Evolutionary conservation across 2,888 invertebrate genomes (phyloP).

Genomic region (Keiferia lycopersicella): DNA sequence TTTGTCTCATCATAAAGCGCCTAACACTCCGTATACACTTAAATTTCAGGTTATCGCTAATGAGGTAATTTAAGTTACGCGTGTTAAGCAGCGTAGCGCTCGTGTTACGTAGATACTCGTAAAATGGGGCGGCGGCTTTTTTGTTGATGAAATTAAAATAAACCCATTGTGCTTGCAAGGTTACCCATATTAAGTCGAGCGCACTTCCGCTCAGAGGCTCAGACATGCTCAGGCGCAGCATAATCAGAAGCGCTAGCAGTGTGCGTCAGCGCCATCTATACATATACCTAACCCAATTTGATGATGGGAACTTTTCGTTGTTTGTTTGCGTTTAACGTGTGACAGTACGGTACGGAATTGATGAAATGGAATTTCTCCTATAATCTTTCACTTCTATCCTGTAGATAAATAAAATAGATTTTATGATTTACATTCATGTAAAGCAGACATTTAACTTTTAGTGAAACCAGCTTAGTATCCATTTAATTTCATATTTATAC

Average conservation of each 20-base stretch:
- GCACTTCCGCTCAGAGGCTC: constrained; percentile 57
- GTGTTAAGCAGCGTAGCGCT: constrained; percentile 37
- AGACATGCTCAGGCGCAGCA: constrained; percentile 26
- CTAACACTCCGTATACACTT: constrained; percentile 2
- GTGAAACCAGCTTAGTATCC: too few species aligned
- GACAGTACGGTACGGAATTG: too few species aligned
- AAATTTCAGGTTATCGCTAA: constrained; percentile 36
- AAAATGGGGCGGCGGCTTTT: constrained; percentile 51
- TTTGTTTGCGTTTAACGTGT: neutral
- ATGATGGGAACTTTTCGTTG: neutral
- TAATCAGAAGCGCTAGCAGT: constrained; percentile 22
- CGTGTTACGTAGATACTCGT: constrained; percentile 40
- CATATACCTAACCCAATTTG: neutral
- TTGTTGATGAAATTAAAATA: constrained; percentile 60
- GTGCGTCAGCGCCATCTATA: constrained; percentile 17
- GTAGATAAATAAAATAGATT: too few species aligned
- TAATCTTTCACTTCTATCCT: too few species aligned
- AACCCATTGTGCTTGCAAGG: constrained; percentile 69
- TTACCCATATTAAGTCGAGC: constrained; percentile 69
- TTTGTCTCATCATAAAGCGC: constrained; percentile 5
- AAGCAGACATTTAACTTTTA: too few species aligned
- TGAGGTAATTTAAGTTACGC: constrained; percentile 44
- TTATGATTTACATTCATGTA: too few species aligned
- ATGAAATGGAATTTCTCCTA: constrained; percentile 2
- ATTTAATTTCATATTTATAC: too few species aligned